Conservation (phyloP, 2,797 vertebrate genomes). For the Champsocephalus esox region DNA sequence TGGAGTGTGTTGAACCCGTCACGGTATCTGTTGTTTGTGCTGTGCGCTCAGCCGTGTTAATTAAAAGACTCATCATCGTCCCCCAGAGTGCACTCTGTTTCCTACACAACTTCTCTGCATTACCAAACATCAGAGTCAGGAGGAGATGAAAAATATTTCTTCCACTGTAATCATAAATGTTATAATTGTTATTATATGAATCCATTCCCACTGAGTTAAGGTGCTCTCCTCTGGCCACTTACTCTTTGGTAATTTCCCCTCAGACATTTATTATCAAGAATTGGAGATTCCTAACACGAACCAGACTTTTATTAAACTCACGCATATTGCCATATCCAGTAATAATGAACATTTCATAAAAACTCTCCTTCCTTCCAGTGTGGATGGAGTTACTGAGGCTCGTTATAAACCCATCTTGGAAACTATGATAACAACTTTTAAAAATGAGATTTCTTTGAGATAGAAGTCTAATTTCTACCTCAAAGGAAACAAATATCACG, state of each 20-base stretch:
- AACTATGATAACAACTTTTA: not conserved
- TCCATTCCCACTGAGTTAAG: not conserved
- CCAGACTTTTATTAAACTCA: conserved; percentile 6
- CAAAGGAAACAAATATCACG: not conserved
- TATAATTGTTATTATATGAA: conserved; percentile 1
- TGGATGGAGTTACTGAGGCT: not conserved
- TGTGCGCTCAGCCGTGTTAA: conserved; percentile 58
- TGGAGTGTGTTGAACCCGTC: conserved; percentile 27
- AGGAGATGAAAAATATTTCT: conserved; percentile 1
- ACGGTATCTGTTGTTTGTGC: conserved; percentile 57
- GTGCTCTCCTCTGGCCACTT: not conserved
- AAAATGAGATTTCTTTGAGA: not conserved
- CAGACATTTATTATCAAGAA: conserved; percentile 18
- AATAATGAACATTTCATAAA: not conserved
- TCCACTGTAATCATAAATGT: conserved; percentile 42
- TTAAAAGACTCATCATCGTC: conserved; percentile 56
- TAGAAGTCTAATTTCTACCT: not conserved
- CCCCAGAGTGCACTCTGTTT: conserved; percentile 42
- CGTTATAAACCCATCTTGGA: not conserved
- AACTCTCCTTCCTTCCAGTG: not conserved
- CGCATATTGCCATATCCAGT: not conserved
- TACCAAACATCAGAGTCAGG: conserved; percentile 17
- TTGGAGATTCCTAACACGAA: not conserved
- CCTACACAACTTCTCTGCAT: conserved; percentile 33
- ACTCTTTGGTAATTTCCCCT: conserved; percentile 22